Evolutionary conservation across 2,888 invertebrate species (phyloP).

Genomic region (Coremacera marginata): DNA sequence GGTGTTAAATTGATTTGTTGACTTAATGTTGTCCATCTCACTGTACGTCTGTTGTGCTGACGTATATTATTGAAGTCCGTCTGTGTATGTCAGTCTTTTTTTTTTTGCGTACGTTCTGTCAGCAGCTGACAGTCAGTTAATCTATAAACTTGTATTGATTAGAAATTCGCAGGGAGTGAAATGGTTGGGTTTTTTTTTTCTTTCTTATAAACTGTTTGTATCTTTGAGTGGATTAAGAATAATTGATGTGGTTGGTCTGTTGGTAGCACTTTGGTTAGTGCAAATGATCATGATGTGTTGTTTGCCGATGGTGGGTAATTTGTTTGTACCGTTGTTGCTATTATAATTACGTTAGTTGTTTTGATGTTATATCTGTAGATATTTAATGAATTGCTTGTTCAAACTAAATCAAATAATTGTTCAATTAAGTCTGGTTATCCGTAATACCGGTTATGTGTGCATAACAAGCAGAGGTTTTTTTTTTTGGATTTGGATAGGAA

Average conservation of each 20-base stretch:
- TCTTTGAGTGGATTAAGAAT: background rate
- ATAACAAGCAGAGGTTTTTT: too few species aligned
- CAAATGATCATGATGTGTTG: too few species aligned
- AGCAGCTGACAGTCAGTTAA: slow-evolving; percentile 24
- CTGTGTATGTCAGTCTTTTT: background rate
- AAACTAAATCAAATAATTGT: too few species aligned
- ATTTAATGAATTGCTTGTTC: too few species aligned
- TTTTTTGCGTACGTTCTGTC: background rate
- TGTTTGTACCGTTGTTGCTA: background rate
- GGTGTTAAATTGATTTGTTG: slow-evolving; percentile 18
- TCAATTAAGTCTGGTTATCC: too few species aligned
- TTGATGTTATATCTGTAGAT: too few species aligned
- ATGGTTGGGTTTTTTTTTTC: background rate
- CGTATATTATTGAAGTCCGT: too few species aligned
- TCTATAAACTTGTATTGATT: slow-evolving; percentile 17
- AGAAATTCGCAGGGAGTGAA: slow-evolving; percentile 24
- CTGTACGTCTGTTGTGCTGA: background rate
- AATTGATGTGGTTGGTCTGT: background rate
- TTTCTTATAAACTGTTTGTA: background rate
- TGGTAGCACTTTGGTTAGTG: background rate
- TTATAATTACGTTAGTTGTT: too few species aligned
- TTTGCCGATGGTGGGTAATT: background rate
- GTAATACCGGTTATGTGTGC: too few species aligned
- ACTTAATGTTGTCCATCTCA: background rate
- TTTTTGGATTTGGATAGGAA: too few species aligned